Percentiles rank a stretch among this genome's conserved stretches.
Evolutionary conservation across 2,797 vertebrate genomes (phyloP).

Genomic region (Phataginus tetradactyla): DNA sequence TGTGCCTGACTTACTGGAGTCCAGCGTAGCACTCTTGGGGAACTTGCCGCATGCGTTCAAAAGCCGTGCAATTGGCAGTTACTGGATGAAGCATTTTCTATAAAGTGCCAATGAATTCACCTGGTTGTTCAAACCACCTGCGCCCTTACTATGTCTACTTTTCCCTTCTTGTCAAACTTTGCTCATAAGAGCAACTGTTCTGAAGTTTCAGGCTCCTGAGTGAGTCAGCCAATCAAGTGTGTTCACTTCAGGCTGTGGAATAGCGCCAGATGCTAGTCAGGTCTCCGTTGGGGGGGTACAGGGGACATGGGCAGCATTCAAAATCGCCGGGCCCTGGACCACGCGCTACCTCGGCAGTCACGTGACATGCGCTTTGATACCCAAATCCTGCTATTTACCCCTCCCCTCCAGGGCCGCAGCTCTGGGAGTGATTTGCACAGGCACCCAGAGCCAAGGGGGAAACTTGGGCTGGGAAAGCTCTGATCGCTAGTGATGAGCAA

Average conservation of each 20-base stretch:
- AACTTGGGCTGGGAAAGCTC: too few relatives aligned
- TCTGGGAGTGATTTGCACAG: accelerated
- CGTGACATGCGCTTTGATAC: not conserved
- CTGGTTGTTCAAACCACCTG: not conserved
- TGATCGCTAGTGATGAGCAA: not conserved
- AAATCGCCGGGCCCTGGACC: not conserved
- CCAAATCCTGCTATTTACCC: too few relatives aligned
- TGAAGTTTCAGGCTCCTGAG: not conserved
- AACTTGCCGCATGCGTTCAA: not conserved
- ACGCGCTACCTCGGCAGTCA: not conserved
- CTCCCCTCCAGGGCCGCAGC: not conserved
- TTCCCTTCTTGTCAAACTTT: not conserved
- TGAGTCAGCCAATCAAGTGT: not conserved
- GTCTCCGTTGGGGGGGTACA: not conserved
- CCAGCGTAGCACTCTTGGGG: accelerated
- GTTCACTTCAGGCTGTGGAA: not conserved
- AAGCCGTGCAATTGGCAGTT: too few relatives aligned
- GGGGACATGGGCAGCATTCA: accelerated
- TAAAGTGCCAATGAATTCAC: accelerated
- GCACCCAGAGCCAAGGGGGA: not conserved
- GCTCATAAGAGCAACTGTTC: not conserved
- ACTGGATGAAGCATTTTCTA: accelerated
- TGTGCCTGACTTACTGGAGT: not conserved
- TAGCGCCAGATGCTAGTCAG: not conserved
- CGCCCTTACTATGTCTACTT: accelerated